Percentiles rank a stretch among this genome's conserved stretches.
phyloP scores from a whole-genome alignment of 2,888 invertebrate genomes.

The Eupeodes luniger region DNA sequence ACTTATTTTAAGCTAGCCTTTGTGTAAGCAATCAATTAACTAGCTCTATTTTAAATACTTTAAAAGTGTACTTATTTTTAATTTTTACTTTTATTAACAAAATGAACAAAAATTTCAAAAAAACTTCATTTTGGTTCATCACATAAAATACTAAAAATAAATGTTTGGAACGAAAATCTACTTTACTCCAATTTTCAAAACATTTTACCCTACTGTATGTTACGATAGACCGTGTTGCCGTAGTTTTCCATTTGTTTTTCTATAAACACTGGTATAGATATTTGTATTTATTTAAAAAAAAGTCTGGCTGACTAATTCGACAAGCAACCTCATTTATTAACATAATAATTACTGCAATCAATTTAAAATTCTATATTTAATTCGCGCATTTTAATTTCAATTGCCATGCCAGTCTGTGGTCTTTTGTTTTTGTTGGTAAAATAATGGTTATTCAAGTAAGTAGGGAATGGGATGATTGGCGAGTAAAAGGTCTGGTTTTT shows the following conservation, averaged over 20 bases:
- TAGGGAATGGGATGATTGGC: not conserved
- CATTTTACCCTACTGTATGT: not conserved
- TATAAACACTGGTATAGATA: not conserved
- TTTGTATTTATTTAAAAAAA: not conserved
- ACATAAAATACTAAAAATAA: too few relatives aligned
- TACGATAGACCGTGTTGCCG: not conserved
- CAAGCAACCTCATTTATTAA: constrained; percentile 54
- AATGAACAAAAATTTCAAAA: too few relatives aligned
- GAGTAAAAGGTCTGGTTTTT: constrained; percentile 18
- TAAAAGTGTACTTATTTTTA: too few relatives aligned
- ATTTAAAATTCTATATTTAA: constrained; percentile 75
- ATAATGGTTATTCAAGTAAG: too few relatives aligned
- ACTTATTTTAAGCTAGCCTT: too few relatives aligned
- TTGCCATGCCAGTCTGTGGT: constrained; percentile 15
- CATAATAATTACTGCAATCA: constrained; percentile 72
- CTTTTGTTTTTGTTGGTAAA: not conserved
- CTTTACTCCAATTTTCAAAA: not conserved
- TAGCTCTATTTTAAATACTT: too few relatives aligned
- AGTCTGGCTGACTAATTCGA: constrained; percentile 48
- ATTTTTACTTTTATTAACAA: too few relatives aligned
- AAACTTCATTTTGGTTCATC: too few relatives aligned
- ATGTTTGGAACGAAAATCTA: not conserved
- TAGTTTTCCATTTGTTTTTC: not conserved
- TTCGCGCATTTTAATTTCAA: constrained; percentile 56
- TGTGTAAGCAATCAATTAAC: too few relatives aligned